A percentile compares a stretch with the other conserved stretches of the same genome.
Conservation (phyloP, 2,888 invertebrate genomes). For the Rotaria socialis region DNA sequence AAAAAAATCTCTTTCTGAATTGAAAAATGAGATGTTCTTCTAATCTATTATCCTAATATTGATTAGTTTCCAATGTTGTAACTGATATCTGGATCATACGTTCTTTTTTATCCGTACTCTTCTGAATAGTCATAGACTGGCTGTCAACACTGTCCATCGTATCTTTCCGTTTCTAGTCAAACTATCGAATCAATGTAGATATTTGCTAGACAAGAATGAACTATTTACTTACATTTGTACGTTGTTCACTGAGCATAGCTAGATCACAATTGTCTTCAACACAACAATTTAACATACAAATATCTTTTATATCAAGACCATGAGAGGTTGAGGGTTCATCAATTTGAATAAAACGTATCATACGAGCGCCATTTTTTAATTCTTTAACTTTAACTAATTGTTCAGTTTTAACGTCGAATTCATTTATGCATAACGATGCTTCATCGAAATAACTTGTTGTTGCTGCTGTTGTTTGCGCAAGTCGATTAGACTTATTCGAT, state of each 20-base stretch:
- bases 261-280: slow-evolving; percentile 2
- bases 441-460: not conserved
- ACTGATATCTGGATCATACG: no score
- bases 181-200: no score
- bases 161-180: no score
- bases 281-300: slow-evolving; percentile 35
- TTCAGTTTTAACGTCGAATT: slow-evolving; percentile 1
- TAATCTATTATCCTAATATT: no score
- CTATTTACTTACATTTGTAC: not conserved
- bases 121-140: no score
- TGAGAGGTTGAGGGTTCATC: not conserved
- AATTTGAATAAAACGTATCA: not conserved
- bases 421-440: slow-evolving; percentile 31
- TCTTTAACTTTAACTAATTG: slow-evolving; percentile 18
- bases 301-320: slow-evolving; percentile 33
- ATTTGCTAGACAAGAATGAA: no score
- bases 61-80: no score
- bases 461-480: not conserved
- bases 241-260: slow-evolving; percentile 10
- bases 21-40: no score
- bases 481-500: not conserved
- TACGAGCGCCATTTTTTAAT: slow-evolving; percentile 13
- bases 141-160: no score
- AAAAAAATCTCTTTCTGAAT: no score
- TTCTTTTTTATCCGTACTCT: no score